phyloP scores from a whole-genome alignment of 2,888 invertebrate species.

The Exocentrus adspersus region DNA sequence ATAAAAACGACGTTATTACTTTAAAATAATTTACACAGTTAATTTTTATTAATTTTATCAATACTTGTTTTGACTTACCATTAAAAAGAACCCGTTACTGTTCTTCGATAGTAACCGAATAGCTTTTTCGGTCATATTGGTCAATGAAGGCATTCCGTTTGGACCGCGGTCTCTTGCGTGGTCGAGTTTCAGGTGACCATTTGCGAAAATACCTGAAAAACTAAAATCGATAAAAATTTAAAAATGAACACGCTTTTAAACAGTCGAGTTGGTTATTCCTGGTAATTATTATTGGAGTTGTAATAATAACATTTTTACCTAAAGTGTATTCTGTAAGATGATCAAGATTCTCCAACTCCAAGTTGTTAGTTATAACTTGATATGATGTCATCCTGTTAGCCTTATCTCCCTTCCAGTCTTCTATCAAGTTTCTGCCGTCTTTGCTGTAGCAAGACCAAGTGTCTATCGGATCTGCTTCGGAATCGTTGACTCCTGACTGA shows the following conservation, averaged over 20 bases:
- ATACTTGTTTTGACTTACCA: no score
- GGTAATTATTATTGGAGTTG: no score
- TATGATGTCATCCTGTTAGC: conserved; percentile 64
- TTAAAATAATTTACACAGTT: no score
- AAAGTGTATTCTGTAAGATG: conserved; percentile 77
- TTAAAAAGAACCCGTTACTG: conserved; percentile 75
- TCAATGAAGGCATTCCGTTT: conserved; percentile 79
- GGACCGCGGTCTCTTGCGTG: conserved; percentile 72
- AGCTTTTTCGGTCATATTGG: conserved; percentile 82
- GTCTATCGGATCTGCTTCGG: conserved; percentile 64
- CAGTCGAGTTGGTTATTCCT: no score
- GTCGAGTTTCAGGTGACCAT: conserved; percentile 81
- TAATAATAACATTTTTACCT: no score
- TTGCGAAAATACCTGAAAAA: conserved; percentile 77
- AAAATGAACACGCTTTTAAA: background rate
- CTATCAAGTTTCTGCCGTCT: conserved; percentile 81
- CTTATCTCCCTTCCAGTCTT: conserved; percentile 72
- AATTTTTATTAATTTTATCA: no score
- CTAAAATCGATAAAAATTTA: no score
- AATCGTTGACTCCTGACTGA: conserved; percentile 68
- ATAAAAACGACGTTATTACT: no score
- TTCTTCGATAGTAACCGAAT: conserved; percentile 75
- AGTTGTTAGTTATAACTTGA: conserved; percentile 74
- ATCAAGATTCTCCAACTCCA: conserved; percentile 71
- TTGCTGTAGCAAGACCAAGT: conserved; percentile 69